A percentile compares a stretch with the other conserved stretches of the same genome.
phyloP scores from a whole-genome alignment of 1,140 invertebrate species.

The Artemia franciscana region DNA sequence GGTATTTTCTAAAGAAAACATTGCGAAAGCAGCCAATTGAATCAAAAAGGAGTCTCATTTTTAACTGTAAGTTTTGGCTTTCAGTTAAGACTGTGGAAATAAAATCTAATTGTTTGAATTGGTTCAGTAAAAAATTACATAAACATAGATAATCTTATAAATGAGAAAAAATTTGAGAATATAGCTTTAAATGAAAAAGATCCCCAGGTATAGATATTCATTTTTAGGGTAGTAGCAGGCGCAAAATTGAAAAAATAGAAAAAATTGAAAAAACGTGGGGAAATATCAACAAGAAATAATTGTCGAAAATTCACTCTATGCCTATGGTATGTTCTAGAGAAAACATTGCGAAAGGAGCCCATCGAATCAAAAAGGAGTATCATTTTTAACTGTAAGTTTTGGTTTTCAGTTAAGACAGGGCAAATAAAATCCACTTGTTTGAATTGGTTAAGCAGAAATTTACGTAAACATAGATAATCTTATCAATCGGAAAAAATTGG shows the following conservation, averaged over 20 bases:
- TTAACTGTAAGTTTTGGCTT: slow-evolving; percentile 54
- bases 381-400: slow-evolving; percentile 74
- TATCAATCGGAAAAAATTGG: too few species aligned
- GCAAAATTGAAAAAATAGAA: too few species aligned
- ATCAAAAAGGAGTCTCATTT: slow-evolving; percentile 87
- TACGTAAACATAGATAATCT: slow-evolving; percentile 2
- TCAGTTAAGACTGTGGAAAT: slow-evolving; percentile 4
- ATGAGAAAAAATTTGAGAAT: too few species aligned
- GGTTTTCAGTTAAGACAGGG: slow-evolving; percentile 4
- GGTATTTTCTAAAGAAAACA: slow-evolving; percentile 49
- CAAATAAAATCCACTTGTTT: too few species aligned
- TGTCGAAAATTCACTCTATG: too few species aligned
- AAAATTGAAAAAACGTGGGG: too few species aligned
- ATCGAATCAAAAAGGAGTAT: slow-evolving; percentile 78
- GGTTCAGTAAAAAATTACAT: neutral
- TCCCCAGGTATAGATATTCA: too few species aligned
- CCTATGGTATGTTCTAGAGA: slow-evolving; percentile 53
- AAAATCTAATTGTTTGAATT: too few species aligned
- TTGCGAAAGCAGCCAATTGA: slow-evolving; percentile 50
- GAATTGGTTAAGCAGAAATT: neutral
- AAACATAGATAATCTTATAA: slow-evolving; percentile 3
- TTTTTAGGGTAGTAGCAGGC: too few species aligned
- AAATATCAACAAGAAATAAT: too few species aligned
- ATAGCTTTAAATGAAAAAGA: too few species aligned
- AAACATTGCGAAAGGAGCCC: slow-evolving; percentile 48